Base-by-base conservation (phyloP, 92 coral and sea anemone species). In the Umimayanthus kanabou region DNA sequence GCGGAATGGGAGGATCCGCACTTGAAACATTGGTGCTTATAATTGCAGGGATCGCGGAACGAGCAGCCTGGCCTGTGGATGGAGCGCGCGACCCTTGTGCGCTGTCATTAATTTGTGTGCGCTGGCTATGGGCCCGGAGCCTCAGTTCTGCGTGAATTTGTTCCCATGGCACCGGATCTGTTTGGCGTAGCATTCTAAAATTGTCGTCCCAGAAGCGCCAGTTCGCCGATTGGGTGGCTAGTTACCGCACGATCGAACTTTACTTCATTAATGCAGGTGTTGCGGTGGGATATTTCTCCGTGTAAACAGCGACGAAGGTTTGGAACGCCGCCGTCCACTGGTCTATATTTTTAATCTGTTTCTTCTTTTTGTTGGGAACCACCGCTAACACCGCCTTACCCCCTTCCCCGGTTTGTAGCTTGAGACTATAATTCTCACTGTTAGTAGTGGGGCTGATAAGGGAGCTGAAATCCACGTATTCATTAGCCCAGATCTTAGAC, bases 141-240 rank as follows among this genome's bases (percentile, higher is more conserved):
- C 93, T 88, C 22, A 88, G 80, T 58, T 91, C 86, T 9, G 88
- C 45, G 73, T 82, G 81, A 11, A 87, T 61, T 23, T 45, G 90
- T 2, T 90, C 53, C 90, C 92, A 86, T 20, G 89, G 90, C 28
- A 90, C 23, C 4, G 53, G 39, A 25, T 80, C 70, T 10, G 73
- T 58, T 30, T 90, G 61, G n/a, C 82, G 72, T 55, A 90, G 33
- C 81, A 79, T 73, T 18, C 91, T 80, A 22, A 91, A 88, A 80
- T 79, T 88, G 39, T 88, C 84, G 40, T 92, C 92, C 58, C 86
- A 89, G 78, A 85, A 89, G 79, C 82, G 74, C 92, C 94, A 92
- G 61, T 89, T 89, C 26, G 80, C 85, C 37, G 88, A 91, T 50
- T 82, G 80, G 9, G 80, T 0, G 20, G 92, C 88, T 6, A 92